Percentiles rank a stretch among this genome's conserved stretches.
Conservation (phyloP, 2,797 vertebrate species). For the Hydrophis major region DNA sequence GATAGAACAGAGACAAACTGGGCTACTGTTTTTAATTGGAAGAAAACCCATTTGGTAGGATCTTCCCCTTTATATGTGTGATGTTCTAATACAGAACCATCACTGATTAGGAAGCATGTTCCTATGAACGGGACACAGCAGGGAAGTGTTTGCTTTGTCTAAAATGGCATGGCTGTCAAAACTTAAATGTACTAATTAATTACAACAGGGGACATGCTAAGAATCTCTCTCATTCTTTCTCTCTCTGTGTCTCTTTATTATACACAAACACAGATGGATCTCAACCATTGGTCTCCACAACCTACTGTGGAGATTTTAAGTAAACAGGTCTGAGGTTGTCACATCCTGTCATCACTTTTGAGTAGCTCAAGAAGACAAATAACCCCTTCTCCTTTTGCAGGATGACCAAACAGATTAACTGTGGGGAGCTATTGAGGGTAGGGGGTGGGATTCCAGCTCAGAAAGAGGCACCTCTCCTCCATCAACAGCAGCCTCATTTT, state of each 20-base stretch:
- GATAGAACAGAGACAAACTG: neutral
- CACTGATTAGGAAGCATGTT: neutral
- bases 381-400: conserved; percentile 18
- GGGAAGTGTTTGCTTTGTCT: neutral
- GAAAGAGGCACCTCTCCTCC: neutral
- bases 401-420: conserved; percentile 14
- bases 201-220: neutral
- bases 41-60: neutral
- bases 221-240: neutral
- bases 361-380: conserved; percentile 22
- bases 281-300: neutral
- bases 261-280: neutral
- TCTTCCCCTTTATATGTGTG: neutral
- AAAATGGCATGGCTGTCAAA: neutral
- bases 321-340: neutral
- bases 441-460: neutral
- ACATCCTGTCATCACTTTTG: conserved; percentile 18
- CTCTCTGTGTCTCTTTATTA: neutral
- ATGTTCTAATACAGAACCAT: neutral
- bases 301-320: neutral
- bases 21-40: neutral
- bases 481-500: neutral
- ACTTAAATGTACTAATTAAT: neutral
- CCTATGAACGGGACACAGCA: neutral
- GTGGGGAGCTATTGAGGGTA: neutral